A percentile compares a stretch with the other conserved stretches of the same genome.
phyloP scores from a whole-genome alignment of 37 sponge, comb jelly and placozoan species.

The Oopsacas minuta region DNA sequence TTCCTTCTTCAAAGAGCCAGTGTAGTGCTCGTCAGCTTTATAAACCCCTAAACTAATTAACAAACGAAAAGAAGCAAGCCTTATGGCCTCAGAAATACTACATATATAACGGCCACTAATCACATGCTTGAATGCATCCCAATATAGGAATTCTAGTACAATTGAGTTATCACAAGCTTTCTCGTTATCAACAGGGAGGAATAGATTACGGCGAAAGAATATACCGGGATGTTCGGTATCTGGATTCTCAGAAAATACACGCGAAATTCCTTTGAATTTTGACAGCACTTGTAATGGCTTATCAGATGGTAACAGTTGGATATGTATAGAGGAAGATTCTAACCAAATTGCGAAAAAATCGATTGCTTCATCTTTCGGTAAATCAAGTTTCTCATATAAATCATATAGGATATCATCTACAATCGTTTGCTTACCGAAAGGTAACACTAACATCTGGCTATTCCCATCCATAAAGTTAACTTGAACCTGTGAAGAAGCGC shows the following conservation, averaged over 20 bases:
- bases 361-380: slow-evolving; percentile 5
- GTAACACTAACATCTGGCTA: background rate
- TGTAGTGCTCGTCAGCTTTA: background rate
- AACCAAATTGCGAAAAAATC: slow-evolving; percentile 18
- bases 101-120: slow-evolving; percentile 50
- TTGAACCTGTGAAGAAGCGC: slow-evolving; percentile 7
- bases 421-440: slow-evolving; percentile 3
- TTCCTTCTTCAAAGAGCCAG: background rate
- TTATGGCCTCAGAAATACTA: slow-evolving; percentile 43
- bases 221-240: background rate
- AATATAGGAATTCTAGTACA: background rate
- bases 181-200: background rate
- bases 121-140: slow-evolving; percentile 41
- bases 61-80: slow-evolving; percentile 28
- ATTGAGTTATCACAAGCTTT: background rate
- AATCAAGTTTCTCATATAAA: background rate
- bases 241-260: background rate
- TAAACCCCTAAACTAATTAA: background rate
- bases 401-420: slow-evolving; percentile 12
- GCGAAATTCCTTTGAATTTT: background rate
- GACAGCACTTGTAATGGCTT: slow-evolving; percentile 4
- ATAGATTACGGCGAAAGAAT: background rate
- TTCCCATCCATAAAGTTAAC: background rate
- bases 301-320: background rate
- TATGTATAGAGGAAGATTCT: background rate